Evolutionary conservation across 2,888 invertebrate species (phyloP).

Genomic region (Hirtodrosophila cameraria): DNA sequence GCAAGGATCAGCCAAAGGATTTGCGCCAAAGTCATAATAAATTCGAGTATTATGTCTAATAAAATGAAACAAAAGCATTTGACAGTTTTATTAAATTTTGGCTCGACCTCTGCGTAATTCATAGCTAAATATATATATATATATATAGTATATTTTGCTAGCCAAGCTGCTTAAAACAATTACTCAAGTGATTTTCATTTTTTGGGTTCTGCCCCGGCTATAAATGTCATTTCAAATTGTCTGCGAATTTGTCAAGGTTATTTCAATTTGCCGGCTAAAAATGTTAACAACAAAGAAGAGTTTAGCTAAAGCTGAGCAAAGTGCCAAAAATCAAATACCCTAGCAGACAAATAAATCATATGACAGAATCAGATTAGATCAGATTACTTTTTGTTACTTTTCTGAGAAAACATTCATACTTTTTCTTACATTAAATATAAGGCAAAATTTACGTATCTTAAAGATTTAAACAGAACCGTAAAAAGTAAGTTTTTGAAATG

Average conservation of each 20-base stretch:
- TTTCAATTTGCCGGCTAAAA: slow-evolving; percentile 6
- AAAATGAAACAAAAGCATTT: slow-evolving; percentile 55
- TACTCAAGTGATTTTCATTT: slow-evolving; percentile 37
- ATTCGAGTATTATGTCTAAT: slow-evolving; percentile 39
- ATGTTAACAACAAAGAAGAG: neutral
- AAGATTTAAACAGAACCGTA: no score
- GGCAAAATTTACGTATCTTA: no score
- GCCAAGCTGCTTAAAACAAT: slow-evolving; percentile 37
- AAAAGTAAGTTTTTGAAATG: no score
- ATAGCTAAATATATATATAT: slow-evolving; percentile 16
- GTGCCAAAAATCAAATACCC: no score
- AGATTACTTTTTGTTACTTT: no score
- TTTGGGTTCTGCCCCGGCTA: neutral
- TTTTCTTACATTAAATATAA: no score
- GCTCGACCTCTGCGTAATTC: neutral
- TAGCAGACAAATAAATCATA: no score
- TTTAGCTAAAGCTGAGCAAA: no score
- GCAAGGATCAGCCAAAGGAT: slow-evolving; percentile 24
- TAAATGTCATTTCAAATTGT: slow-evolving; percentile 19
- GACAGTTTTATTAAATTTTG: slow-evolving; percentile 68
- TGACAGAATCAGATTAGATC: no score
- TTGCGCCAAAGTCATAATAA: slow-evolving; percentile 40
- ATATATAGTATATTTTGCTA: neutral
- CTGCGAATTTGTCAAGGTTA: slow-evolving; percentile 18
- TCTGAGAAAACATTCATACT: no score